Base-by-base conservation (phyloP, 2,888 invertebrate species). In the Melanotus villosus region DNA sequence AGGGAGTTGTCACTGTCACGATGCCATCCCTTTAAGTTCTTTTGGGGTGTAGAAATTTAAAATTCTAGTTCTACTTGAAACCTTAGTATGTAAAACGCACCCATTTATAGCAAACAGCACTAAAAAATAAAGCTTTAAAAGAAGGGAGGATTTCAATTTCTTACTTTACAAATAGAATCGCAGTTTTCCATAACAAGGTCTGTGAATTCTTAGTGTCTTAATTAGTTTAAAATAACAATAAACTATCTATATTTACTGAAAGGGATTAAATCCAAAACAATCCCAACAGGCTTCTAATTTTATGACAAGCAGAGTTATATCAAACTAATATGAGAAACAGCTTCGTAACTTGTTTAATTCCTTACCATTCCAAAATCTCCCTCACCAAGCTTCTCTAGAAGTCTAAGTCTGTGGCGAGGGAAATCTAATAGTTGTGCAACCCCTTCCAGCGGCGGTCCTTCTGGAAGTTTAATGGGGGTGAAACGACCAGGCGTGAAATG, bases 321-420 rank as follows among this genome's bases (percentile, higher is more conserved):
- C 12, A 23, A 2, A n/a, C 21, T 23, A 18, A 47, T 16, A 21
- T 47, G 47, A 47, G 21, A 2, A 47, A 21, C 47, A 47, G 23
- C 47, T 47, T 52, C 47, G 38, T 19, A 63, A 32, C 52, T 16
- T 23, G 26, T 50, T 9, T 30, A 30, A 26, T 34, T 38, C 86
- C 90, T 90, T 82, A 95, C 95, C 89, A 92, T 92, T 81, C 95
- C 95, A 83, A 94, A 95, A 76, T 93, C 91, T 75, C 95, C 95
- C 85, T 95, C 95, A 71, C 95, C 96, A 57, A 96, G 89, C 83
- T 94, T 94, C 83, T 95, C 93, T 72, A 95, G 86, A 77, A 94
- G 92, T 82, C 93, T 88, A 79, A 96, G 89, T 84, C 93, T 90
- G 86, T 94, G 93, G 82, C 94, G 89, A 77, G 95, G 93, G 83